Conservation (phyloP, 2,797 vertebrate species). For the Sebastes hopkinsi region DNA sequence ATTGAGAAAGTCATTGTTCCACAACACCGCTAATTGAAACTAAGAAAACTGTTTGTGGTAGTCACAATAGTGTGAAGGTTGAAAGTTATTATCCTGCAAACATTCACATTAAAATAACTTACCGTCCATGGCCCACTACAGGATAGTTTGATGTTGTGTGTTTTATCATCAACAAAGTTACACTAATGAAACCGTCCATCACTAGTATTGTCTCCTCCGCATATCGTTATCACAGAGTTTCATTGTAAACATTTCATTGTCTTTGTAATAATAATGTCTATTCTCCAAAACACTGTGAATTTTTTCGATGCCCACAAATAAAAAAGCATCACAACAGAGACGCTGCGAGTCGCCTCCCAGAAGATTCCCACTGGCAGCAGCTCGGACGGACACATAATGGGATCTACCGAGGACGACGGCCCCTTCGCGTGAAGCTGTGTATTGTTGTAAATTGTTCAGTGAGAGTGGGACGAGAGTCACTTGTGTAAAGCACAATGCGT, state of each 20-base stretch:
- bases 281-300: neutral
- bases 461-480: neutral
- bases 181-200: neutral
- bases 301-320: slow-evolving; percentile 15
- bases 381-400: slow-evolving; percentile 35
- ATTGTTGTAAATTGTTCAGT: slow-evolving; percentile 24
- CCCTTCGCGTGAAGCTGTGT: neutral
- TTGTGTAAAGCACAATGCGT: slow-evolving; percentile 29
- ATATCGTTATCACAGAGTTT: neutral
- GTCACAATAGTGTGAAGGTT: neutral
- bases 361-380: slow-evolving; percentile 6
- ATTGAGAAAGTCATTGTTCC: neutral
- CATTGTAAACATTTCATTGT: neutral
- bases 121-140: neutral
- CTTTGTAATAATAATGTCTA: slow-evolving; percentile 7
- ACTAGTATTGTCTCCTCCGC: neutral
- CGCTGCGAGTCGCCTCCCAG: slow-evolving; percentile 7
- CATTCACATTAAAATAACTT: neutral
- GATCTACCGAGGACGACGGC: slow-evolving; percentile 18
- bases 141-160: neutral
- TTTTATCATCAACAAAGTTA: slow-evolving; percentile 2
- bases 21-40: neutral
- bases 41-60: neutral
- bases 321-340: slow-evolving; percentile 17
- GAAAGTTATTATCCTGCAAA: neutral